Conservation (phyloP, 2,113 vertebrate species). For the Forbesichthys papilliferus region DNA sequence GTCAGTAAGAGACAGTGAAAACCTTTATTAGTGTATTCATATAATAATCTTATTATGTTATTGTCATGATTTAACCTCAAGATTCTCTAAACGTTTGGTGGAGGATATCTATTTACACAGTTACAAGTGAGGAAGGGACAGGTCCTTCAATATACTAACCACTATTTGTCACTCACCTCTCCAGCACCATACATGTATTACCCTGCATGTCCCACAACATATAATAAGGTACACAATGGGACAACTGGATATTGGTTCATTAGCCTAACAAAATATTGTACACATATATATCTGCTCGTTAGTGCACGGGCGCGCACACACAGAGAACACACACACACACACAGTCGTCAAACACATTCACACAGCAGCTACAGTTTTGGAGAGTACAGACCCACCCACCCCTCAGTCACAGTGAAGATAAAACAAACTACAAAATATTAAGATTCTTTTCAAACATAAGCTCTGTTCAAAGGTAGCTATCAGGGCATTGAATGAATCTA, state of each 20-base stretch:
- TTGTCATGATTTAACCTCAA: slow-evolving; percentile 43
- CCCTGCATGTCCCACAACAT: slow-evolving; percentile 30
- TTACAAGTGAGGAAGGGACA: slow-evolving; percentile 61
- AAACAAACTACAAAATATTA: slow-evolving; percentile 66
- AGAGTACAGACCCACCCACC: slow-evolving; percentile 50
- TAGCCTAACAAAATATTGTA: slow-evolving; percentile 43
- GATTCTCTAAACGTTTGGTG: slow-evolving; percentile 50
- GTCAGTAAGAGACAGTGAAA: slow-evolving; percentile 63
- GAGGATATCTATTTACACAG: slow-evolving; percentile 67
- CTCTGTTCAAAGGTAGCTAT: slow-evolving; percentile 70
- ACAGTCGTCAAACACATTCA: slow-evolving; percentile 15
- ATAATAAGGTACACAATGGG: slow-evolving; percentile 41
- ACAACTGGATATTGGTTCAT: slow-evolving; percentile 45
- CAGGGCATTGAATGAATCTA: slow-evolving; percentile 44
- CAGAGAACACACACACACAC: not conserved
- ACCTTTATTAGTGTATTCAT: slow-evolving; percentile 74
- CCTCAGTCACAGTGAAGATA: slow-evolving; percentile 70
- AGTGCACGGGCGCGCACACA: not conserved
- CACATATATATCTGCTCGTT: not conserved
- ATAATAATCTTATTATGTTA: slow-evolving; percentile 54
- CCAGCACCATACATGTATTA: slow-evolving; percentile 32
- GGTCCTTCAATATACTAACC: slow-evolving; percentile 30
- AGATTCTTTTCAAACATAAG: slow-evolving; percentile 54
- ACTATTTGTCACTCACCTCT: slow-evolving; percentile 20
- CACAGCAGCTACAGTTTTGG: slow-evolving; percentile 47